Evolutionary conservation across 2,888 invertebrate genomes (phyloP), one percentile per base, ranked within the genome.

Genomic region (Tetragnatha montana): DNA sequence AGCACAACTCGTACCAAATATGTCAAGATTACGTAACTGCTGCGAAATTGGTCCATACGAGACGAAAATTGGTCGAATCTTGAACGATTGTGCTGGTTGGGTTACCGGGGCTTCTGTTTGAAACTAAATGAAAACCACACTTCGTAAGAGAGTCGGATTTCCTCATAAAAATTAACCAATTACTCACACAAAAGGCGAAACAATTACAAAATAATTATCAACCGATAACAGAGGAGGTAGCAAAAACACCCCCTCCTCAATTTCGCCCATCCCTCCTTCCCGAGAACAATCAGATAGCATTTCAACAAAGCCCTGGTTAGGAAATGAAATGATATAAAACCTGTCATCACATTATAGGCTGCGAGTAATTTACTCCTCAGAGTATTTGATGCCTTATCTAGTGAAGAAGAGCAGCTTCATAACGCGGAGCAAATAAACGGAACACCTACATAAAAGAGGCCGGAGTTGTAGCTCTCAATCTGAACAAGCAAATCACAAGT

Each of bases 401-500:
- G 68, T 22, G 10, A 22, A 51, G 21, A 21, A 73, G 17, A 47
- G 47, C 17, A 47, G 47, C 47, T 50, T 75, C 75, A 60, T 60
- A 78, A 78, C 71, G 81, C 47, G 47, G n/a, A 71, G 50, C 49
- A 81, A 71, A 70, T 50, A 81, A 81, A 71, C 71, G 78, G 70
- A 81, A 71, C 47, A 81, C 49, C 81, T 81, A 19, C 70, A 81
- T 81, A 81, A 81, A 81, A 71, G 70, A 49, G 21, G 14, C 21
- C 71, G 70, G 69, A 71, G 81, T 71, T 81, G 81, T 81, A 81
- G 70, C 71, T 70, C 81, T 70, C 70, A 49, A 21, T 81, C 19
- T 49, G 81, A 71, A 81, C 81, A 81, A 81, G 81, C 70, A 71
- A 81, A 81, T 81, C 81, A 49, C 81, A 81, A 69, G 81, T 69